Conservation (phyloP, 2,888 invertebrate genomes). For the Malthinus seriepunctatus region DNA sequence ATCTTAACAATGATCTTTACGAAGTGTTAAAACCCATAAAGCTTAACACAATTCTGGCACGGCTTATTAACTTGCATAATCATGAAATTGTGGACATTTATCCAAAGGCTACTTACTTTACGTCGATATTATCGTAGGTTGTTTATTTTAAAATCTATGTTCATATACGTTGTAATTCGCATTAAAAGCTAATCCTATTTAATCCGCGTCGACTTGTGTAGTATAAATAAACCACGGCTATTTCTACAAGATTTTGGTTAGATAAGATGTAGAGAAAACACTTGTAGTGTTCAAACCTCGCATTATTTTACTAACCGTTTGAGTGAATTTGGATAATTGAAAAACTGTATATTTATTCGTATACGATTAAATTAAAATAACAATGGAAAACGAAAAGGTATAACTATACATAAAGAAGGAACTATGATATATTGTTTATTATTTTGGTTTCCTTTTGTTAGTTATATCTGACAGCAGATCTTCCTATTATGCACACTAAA, state of each 20-base stretch:
- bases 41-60: neutral
- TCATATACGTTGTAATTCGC: neutral
- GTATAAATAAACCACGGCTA: neutral
- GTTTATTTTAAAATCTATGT: neutral
- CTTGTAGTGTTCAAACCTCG: neutral
- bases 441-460: neutral
- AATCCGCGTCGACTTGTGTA: neutral
- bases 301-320: neutral
- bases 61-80: constrained; percentile 1
- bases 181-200: constrained; percentile 1
- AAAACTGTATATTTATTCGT: constrained; percentile 27
- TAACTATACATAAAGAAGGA: constrained; percentile 5
- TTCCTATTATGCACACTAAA: neutral
- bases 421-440: neutral
- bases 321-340: no score
- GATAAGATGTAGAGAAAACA: constrained; percentile 2
- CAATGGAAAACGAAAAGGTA: constrained; percentile 22
- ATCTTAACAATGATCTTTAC: neutral
- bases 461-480: neutral
- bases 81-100: neutral
- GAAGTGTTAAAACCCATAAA: constrained; percentile 3
- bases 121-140: neutral
- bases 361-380: constrained; percentile 34
- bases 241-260: neutral
- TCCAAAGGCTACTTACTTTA: neutral